Conservation (phyloP, 2,113 vertebrate genomes). For the Morone chrysops region DNA sequence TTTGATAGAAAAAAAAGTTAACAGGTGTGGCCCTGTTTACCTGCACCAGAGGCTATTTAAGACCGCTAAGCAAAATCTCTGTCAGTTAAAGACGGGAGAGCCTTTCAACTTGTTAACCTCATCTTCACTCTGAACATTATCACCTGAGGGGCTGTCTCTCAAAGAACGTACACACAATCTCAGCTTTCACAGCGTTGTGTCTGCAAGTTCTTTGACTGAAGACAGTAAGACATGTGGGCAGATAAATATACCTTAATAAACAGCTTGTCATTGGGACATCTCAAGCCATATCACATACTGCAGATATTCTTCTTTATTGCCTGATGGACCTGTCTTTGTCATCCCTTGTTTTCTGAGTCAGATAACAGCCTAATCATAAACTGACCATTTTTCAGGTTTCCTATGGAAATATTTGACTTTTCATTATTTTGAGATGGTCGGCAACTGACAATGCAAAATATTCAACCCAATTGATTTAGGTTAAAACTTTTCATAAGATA, state of each 20-base stretch:
- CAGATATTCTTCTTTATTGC: background rate
- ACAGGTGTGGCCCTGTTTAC: constrained; percentile 46
- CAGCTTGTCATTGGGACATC: constrained; percentile 18
- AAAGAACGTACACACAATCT: constrained; percentile 19
- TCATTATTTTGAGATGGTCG: background rate
- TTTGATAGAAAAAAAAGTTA: constrained; percentile 55
- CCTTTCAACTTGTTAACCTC: constrained; percentile 63
- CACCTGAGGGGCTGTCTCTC: constrained; percentile 26
- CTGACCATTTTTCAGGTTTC: background rate
- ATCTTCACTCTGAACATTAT: constrained; percentile 36
- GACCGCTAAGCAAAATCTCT: constrained; percentile 14
- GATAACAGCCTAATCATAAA: background rate
- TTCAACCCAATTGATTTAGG: background rate
- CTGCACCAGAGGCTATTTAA: constrained; percentile 54
- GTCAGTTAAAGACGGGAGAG: constrained; percentile 42
- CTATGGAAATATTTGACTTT: background rate
- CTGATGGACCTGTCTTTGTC: background rate
- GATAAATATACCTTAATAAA: constrained; percentile 26
- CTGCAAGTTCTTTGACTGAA: constrained; percentile 22
- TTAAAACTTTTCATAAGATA: background rate
- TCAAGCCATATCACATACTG: background rate
- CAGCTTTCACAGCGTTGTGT: constrained; percentile 16
- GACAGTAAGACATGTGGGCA: constrained; percentile 19
- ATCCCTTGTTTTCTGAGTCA: background rate
- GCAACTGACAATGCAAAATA: background rate